Evolutionary conservation across 2,113 vertebrate species (phyloP).

Genomic region (Ptychochromis oligacanthus): DNA sequence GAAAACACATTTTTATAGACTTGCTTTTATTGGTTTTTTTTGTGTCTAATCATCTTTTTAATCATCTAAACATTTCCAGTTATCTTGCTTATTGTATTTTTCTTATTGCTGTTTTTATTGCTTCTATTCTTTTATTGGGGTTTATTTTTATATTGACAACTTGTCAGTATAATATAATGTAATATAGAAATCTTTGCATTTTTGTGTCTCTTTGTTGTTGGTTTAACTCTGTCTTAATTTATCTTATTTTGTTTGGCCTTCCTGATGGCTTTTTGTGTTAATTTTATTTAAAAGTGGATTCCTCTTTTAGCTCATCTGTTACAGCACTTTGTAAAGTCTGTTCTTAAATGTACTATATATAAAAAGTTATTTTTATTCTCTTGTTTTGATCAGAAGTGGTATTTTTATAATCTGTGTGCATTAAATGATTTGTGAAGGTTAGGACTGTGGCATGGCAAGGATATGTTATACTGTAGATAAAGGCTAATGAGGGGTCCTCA

Average conservation of each 20-base stretch:
- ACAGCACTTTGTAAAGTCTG: neutral
- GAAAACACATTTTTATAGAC: neutral
- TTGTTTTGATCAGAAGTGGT: neutral
- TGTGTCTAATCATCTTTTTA: neutral
- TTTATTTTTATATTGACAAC: neutral
- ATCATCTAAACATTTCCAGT: neutral
- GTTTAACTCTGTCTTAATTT: neutral
- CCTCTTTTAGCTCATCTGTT: neutral
- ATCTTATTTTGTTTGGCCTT: neutral
- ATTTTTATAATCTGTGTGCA: too few relatives aligned
- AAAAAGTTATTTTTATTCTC: neutral
- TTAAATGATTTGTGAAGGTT: neutral
- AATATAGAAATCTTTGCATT: neutral
- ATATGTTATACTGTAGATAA: neutral
- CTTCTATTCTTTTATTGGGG: neutral
- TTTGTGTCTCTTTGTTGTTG: neutral
- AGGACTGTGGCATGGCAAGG: neutral
- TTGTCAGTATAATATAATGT: neutral
- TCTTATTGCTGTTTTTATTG: neutral
- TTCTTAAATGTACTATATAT: neutral
- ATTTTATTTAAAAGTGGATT: rapidly evolving
- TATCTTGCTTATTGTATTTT: neutral
- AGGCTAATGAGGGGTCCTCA: constrained; percentile 21
- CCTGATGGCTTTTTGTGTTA: neutral
- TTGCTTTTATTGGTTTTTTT: neutral